phyloP scores from a whole-genome alignment of 2,888 invertebrate species.

The Eubasilissa splendida region DNA sequence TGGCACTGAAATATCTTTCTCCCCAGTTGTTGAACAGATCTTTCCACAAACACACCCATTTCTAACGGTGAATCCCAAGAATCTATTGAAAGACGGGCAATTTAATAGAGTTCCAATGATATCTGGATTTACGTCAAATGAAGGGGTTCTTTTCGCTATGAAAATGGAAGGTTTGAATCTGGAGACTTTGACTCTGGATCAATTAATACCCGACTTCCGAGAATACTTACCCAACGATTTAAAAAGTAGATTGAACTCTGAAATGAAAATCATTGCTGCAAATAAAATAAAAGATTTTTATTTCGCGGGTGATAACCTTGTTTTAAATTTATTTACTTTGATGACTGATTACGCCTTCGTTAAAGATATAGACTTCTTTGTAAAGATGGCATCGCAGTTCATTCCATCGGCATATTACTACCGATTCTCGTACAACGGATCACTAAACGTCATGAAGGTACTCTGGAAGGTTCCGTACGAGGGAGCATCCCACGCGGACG shows the following conservation, averaged over 20 bases:
- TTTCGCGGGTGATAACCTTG: slow-evolving; percentile 39
- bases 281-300: slow-evolving; percentile 49
- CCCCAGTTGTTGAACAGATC: slow-evolving; percentile 34
- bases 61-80: slow-evolving; percentile 15
- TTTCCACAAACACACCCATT: slow-evolving; percentile 6
- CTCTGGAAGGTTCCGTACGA: slow-evolving; percentile 45
- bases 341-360: slow-evolving; percentile 41
- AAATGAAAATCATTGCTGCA: background rate
- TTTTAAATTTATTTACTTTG: slow-evolving; percentile 39
- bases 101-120: slow-evolving; percentile 36
- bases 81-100: slow-evolving; percentile 4
- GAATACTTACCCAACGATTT: slow-evolving; percentile 16
- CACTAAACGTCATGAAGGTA: slow-evolving; percentile 57
- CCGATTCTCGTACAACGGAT: slow-evolving; percentile 59
- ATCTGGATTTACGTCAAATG: slow-evolving; percentile 41
- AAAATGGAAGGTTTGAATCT: background rate
- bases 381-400: slow-evolving; percentile 16
- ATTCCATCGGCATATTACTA: slow-evolving; percentile 55
- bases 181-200: slow-evolving; percentile 1
- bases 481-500: slow-evolving; percentile 59
- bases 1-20: slow-evolving; percentile 10
- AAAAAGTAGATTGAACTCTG: background rate
- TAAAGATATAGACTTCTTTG: slow-evolving; percentile 12
- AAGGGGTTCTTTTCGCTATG: slow-evolving; percentile 38
- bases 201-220: slow-evolving; percentile 37